phyloP scores from a whole-genome alignment of 2,888 invertebrate genomes.

The Pheosia gnoma region DNA sequence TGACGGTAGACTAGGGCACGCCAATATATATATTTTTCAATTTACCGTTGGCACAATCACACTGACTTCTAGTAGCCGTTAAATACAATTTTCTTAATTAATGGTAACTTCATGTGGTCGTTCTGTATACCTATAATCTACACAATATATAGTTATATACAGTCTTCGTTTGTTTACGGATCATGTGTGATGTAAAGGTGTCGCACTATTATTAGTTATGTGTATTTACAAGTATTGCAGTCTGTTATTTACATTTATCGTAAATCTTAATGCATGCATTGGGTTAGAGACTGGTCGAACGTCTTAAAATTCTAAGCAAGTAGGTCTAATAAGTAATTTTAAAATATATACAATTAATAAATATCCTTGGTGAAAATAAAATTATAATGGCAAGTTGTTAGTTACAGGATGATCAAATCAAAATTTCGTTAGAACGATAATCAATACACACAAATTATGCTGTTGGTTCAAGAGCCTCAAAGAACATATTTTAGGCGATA shows the following conservation, averaged over 20 bases:
- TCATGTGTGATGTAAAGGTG: slow-evolving; percentile 35
- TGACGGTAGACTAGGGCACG: slow-evolving; percentile 54
- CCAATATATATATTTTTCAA: slow-evolving; percentile 31
- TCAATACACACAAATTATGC: slow-evolving; percentile 50
- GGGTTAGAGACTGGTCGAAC: slow-evolving; percentile 57
- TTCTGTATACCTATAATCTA: slow-evolving; percentile 56
- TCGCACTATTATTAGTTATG: slow-evolving; percentile 43
- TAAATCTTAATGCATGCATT: slow-evolving; percentile 55
- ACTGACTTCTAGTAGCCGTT: slow-evolving; percentile 32
- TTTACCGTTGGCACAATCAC: slow-evolving; percentile 51
- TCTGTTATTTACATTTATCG: slow-evolving; percentile 63
- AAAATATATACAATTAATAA: slow-evolving; percentile 77
- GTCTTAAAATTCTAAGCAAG: slow-evolving; percentile 62
- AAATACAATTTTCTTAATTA: slow-evolving; percentile 40
- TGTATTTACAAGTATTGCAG: slow-evolving; percentile 70
- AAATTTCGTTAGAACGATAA: slow-evolving; percentile 55
- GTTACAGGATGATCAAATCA: slow-evolving; percentile 65
- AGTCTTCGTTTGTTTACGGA: slow-evolving; percentile 62
- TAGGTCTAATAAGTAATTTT: slow-evolving; percentile 58
- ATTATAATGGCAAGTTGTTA: slow-evolving; percentile 82
- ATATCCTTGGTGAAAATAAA: slow-evolving; percentile 81
- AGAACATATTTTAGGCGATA: slow-evolving; percentile 69
- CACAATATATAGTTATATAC: slow-evolving; percentile 56
- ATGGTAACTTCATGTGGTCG: slow-evolving; percentile 52
- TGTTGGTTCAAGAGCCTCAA: slow-evolving; percentile 71